Percentiles rank a stretch among this genome's conserved stretches.
These are phyloP conservation scores for Aplysina aerophoba DNA, from an alignment of 37 sponge, comb jelly and placozoan species.

Conservation along the genomic window DNA sequence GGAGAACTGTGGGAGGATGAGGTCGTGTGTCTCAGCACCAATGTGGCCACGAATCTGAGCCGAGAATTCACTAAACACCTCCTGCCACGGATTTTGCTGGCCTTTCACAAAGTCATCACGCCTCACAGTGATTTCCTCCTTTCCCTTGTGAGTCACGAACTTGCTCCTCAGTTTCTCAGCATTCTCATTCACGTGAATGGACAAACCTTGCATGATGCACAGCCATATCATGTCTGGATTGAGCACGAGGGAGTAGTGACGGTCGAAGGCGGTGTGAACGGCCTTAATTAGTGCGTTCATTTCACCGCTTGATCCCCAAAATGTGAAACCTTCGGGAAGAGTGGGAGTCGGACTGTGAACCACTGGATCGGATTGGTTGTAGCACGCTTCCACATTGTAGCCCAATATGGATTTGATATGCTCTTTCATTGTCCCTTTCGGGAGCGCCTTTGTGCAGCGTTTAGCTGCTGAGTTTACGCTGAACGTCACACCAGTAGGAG, in stretches of 20 bases:
- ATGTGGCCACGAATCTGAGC: slow-evolving; percentile 49
- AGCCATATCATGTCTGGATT: slow-evolving; percentile 67
- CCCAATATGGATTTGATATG: background rate
- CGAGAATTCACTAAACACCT: slow-evolving; percentile 60
- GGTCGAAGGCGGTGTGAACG: slow-evolving; percentile 38
- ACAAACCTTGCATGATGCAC: slow-evolving; percentile 52
- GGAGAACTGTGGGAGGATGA: slow-evolving; percentile 48
- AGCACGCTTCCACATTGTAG: background rate
- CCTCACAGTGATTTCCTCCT: slow-evolving; percentile 13
- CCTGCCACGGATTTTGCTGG: slow-evolving; percentile 55
- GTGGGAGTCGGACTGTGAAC: no score
- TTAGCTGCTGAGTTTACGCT: no score
- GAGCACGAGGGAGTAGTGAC: slow-evolving; percentile 56
- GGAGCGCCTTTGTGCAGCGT: background rate
- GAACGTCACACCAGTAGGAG: no score
- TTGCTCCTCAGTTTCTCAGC: slow-evolving; percentile 56
- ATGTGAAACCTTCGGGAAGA: background rate
- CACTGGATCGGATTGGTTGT: no score
- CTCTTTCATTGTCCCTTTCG: background rate
- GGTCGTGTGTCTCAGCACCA: slow-evolving; percentile 44
- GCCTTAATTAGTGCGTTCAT: slow-evolving; percentile 22
- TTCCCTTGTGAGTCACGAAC: slow-evolving; percentile 68
- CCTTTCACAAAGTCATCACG: slow-evolving; percentile 60
- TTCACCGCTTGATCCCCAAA: background rate
- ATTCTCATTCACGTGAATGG: slow-evolving; percentile 53